Evolutionary conservation across 1,140 invertebrate species (phyloP), one percentile per base, ranked within the genome.

Genomic region (Scaptomyza graminum): DNA sequence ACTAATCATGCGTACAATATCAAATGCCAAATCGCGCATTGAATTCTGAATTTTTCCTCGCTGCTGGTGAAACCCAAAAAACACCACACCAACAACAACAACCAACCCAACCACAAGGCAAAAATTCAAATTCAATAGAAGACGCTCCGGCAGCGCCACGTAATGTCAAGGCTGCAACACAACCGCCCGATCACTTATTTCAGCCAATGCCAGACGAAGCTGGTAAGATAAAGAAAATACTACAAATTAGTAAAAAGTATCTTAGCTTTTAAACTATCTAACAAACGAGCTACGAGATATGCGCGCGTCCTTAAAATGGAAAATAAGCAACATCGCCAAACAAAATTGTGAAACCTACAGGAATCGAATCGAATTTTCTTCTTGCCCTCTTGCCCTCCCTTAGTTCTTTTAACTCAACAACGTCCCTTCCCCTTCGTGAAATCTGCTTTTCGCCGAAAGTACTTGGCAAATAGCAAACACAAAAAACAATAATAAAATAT

Each of bases 151-250:
- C 88, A 88, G 90, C 90, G 88, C 88, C 90, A 90, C 90, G 90
- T 90, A 91, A 91, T 90, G 90, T 91, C 88, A 91, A 91, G 88
- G 87, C 93, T 66, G 92, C 93, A 82, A 93, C 93, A 63, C 88
- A 92, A 79, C 87, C 92, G 70, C 89, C 92, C 69, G 89, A 93
- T 87, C 93, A 93, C 91, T 93, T 93, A 81, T 94, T 95, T 92
- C 92, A 93, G 89, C 93, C 93, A 71, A 93, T 94, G 90, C 94
- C 94, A 79, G 93, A 94, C 79, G 94, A 93, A 92, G 93, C 93
- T 90, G 94, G 94, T 95, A 95, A 93, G 91, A 80, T 57, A 75
- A n/a, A n/a, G n/a, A n/a, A n/a, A n/a, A n/a, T n/a, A 78, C 44
- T 44, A 52, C 56, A 73, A 68, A 66, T 57, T 57, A 55, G 63